Percentiles rank a stretch among this genome's conserved stretches.
These are phyloP conservation scores for Abscondita cerata DNA, from an alignment of 2,888 invertebrate species.

Conservation along the genomic window DNA sequence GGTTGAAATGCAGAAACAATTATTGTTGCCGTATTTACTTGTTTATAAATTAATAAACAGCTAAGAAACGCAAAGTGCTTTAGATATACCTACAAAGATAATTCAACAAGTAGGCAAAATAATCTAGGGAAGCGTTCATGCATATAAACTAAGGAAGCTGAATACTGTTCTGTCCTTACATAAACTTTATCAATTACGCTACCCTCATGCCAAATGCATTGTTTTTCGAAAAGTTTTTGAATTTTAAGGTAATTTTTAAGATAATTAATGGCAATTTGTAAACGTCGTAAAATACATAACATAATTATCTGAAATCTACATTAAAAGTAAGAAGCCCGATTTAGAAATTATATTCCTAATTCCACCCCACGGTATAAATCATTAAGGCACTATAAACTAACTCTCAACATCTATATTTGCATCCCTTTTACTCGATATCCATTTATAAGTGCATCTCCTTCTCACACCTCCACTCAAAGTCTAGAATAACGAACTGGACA, in stretches of 20 bases:
- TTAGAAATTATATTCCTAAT: conserved; percentile 34
- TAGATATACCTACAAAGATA: too few species aligned
- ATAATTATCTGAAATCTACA: conserved; percentile 35
- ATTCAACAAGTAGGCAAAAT: too few species aligned
- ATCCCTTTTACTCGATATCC: conserved; percentile 21
- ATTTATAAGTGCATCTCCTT: conserved; percentile 23
- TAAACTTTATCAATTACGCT: conserved; percentile 1
- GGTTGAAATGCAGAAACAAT: too few species aligned
- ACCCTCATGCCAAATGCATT: not conserved
- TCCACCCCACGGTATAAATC: conserved; percentile 33
- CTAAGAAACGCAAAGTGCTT: too few species aligned
- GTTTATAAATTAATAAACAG: too few species aligned
- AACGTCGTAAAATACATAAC: conserved; percentile 9
- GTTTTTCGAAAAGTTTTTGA: too few species aligned
- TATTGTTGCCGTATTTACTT: too few species aligned
- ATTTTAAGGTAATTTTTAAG: too few species aligned
- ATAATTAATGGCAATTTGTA: too few species aligned
- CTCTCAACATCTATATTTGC: conserved; percentile 28
- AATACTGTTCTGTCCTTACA: not conserved
- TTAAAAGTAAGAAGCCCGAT: conserved; percentile 35
- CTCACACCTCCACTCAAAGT: conserved; percentile 34
- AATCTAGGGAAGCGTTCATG: too few species aligned
- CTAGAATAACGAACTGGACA: conserved; percentile 60
- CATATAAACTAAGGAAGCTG: not conserved
- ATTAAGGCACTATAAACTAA: conserved; percentile 35